A percentile compares a stretch with the other conserved stretches of the same genome.
These are phyloP conservation scores for Barnardius zonarius DNA, from an alignment of 2,113 vertebrate species.

Conservation along the genomic window DNA sequence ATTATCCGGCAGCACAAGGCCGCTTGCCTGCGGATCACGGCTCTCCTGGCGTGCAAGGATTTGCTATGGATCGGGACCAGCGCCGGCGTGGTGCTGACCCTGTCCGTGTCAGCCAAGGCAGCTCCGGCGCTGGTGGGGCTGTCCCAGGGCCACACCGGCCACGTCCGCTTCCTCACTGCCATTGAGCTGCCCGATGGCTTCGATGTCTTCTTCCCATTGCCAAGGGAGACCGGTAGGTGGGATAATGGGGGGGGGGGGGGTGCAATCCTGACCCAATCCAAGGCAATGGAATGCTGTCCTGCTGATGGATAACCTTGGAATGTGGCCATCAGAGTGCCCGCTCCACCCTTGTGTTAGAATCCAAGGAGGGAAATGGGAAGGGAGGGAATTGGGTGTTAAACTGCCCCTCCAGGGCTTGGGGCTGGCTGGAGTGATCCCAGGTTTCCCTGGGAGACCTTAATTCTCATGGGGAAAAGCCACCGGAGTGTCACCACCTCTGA, in stretches of 20 bases:
- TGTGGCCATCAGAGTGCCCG: fast-evolving
- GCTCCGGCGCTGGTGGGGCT: slow-evolving; percentile 86
- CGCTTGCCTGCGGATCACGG: slow-evolving; percentile 93
- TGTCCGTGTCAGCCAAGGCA: slow-evolving; percentile 77
- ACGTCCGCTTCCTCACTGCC: slow-evolving; percentile 93
- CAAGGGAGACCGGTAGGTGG: neutral
- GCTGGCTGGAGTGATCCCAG: fast-evolving
- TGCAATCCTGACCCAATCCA: fast-evolving
- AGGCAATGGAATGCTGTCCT: fast-evolving
- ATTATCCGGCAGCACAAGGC: slow-evolving; percentile 98
- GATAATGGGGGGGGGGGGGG: fast-evolving
- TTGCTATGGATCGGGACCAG: slow-evolving; percentile 97
- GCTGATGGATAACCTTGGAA: neutral
- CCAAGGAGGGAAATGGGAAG: neutral
- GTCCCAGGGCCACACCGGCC: slow-evolving; percentile 94
- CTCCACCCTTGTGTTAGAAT: neutral
- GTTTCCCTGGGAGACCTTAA: neutral
- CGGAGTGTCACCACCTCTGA: no score
- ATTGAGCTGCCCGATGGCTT: slow-evolving; percentile 92
- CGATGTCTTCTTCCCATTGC: slow-evolving; percentile 79
- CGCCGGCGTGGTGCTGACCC: slow-evolving; percentile 91
- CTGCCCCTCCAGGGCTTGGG: neutral
- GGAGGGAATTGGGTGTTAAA: neutral
- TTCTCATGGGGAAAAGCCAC: neutral
- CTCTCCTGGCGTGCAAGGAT: slow-evolving; percentile 91